Percentiles rank a stretch among this genome's conserved stretches.
Conservation (phyloP, 2,113 vertebrate species). For the Peromyscus polionotus region DNA sequence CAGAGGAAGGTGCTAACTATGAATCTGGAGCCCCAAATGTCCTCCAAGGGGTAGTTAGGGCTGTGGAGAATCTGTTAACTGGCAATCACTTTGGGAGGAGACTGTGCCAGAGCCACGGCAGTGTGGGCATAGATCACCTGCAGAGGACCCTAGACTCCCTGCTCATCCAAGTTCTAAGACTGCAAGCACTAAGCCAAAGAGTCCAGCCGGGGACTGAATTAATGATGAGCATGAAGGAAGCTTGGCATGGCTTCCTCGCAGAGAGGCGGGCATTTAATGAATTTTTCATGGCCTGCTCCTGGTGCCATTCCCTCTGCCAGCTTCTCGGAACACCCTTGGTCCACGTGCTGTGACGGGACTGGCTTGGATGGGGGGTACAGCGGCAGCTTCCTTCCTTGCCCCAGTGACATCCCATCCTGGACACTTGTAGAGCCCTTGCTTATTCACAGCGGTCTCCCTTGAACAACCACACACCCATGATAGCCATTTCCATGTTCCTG, state of each 20-base stretch:
- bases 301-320: slow-evolving; percentile 11
- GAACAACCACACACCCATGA: not conserved
- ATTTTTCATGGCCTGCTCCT: slow-evolving; percentile 51
- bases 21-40: slow-evolving; percentile 40
- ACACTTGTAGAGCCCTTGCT: not conserved
- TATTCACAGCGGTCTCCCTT: not conserved
- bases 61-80: slow-evolving; percentile 57
- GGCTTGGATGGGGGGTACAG: no score
- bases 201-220: slow-evolving; percentile 66
- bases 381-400: not conserved
- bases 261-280: slow-evolving; percentile 51
- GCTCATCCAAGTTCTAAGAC: slow-evolving; percentile 30
- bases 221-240: slow-evolving; percentile 63
- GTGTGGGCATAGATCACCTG: slow-evolving; percentile 53
- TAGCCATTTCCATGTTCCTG: not conserved
- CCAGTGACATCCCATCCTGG: no score
- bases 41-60: slow-evolving; percentile 64
- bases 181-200: slow-evolving; percentile 62
- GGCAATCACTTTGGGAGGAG: slow-evolving; percentile 55
- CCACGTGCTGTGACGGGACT: accelerated
- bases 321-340: not conserved
- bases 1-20: slow-evolving; percentile 70
- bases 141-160: not conserved
- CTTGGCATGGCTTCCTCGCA: slow-evolving; percentile 21
- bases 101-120: slow-evolving; percentile 56